Conservation (phyloP, 2,888 invertebrate genomes). For the Alentia gelatinosa region DNA sequence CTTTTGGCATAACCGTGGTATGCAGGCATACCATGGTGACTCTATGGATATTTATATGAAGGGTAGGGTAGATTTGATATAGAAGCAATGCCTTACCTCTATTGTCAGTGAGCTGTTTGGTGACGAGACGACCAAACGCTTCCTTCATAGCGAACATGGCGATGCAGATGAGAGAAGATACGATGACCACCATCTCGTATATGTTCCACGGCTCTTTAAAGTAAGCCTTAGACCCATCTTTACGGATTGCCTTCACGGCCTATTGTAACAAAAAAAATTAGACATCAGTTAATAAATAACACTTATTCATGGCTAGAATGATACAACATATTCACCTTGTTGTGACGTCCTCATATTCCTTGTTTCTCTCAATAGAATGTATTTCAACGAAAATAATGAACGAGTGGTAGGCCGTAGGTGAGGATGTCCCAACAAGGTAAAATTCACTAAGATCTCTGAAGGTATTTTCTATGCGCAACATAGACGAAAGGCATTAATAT, state of each 20-base stretch:
- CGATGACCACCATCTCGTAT: slow-evolving; percentile 74
- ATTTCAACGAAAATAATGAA: too few species aligned
- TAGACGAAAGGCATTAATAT: too few species aligned
- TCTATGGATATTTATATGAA: too few species aligned
- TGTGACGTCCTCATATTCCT: background rate
- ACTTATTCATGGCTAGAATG: background rate
- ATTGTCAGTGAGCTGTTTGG: slow-evolving; percentile 30
- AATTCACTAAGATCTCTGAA: too few species aligned
- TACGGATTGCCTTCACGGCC: background rate
- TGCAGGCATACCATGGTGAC: too few species aligned
- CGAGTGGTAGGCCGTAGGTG: too few species aligned
- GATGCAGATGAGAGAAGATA: slow-evolving; percentile 74
- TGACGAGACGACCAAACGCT: slow-evolving; percentile 13
- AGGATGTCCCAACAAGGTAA: too few species aligned
- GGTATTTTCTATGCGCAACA: too few species aligned
- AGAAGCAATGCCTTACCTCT: slow-evolving; percentile 41
- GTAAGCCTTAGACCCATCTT: slow-evolving; percentile 43
- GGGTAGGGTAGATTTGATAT: too few species aligned
- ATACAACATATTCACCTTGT: background rate
- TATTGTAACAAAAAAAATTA: background rate
- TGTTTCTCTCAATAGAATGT: background rate
- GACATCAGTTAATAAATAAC: background rate
- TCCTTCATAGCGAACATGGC: slow-evolving; percentile 66
- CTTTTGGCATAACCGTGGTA: too few species aligned
- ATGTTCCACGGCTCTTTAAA: slow-evolving; percentile 76